These are phyloP conservation scores for Actenoides lindsayi DNA, from an alignment of 2,113 vertebrate genomes.

Conservation along the genomic window DNA sequence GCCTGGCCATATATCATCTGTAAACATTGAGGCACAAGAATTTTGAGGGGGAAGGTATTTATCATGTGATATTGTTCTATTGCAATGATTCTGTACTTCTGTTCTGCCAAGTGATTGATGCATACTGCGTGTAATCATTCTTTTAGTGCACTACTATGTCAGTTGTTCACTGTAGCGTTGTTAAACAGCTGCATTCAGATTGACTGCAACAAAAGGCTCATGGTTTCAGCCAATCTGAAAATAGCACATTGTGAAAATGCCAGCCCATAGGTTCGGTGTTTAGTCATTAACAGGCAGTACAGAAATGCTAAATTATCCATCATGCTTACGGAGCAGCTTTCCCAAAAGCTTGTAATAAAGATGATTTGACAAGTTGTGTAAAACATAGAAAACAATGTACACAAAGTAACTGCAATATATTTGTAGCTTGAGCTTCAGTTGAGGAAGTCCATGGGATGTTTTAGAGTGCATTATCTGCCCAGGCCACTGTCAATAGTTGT, in stretches of 20 bases:
- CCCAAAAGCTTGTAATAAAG: background rate
- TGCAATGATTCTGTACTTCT: conserved; percentile 70
- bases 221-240: background rate
- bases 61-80: conserved; percentile 75
- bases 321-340: background rate
- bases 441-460: background rate
- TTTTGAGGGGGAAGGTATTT: conserved; percentile 72
- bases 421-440: background rate
- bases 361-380: background rate
- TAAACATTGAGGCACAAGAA: conserved; percentile 51
- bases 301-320: background rate
- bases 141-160: conserved; percentile 42
- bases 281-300: background rate
- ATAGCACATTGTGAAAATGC: background rate
- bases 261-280: background rate
- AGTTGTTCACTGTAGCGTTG: conserved; percentile 1
- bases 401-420: accelerated
- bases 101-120: conserved; percentile 70
- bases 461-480: background rate
- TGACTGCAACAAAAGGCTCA: background rate
- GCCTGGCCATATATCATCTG: conserved; percentile 68
- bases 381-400: background rate
- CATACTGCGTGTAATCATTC: conserved; percentile 57
- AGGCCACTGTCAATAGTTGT: background rate
- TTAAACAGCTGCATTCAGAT: conserved; percentile 39